Base-by-base conservation (phyloP, 2,797 vertebrate genomes). In the Pipistrellus pipistrellus region DNA sequence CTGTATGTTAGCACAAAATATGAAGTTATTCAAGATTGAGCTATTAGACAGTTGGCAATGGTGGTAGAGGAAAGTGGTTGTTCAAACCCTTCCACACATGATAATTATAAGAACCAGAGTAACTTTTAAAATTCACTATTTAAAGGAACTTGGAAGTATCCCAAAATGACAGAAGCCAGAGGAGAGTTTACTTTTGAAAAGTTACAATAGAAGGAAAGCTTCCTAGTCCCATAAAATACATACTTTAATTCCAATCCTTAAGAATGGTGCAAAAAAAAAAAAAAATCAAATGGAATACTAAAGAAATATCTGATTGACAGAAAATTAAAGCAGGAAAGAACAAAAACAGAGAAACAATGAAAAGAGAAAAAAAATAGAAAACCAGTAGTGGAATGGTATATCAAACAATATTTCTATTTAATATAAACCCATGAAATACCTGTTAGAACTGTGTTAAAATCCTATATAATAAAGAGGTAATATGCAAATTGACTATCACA, bases 21-120 rank as follows among this genome's bases (percentile, higher is more conserved):
- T 2, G 5, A 59, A 94, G 83, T 83, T 59, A 88, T 80, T 96
- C 8, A 66, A 77, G 20, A 71, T 82, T 51, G 35, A 80, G 20
- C 0, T 41, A 53, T 14, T 41, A 78, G 46, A 82, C 73, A 20
- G 62, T 91, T 91, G 82, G 64, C 75, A 59, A 35, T 55, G 5
- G 21, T 38, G 20, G 30, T 14, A 92, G 23, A 82, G 6, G 64
- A 38, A 85, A 59, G 30, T 8, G 27, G 9, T 76, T 76, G 7
- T 68, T 89, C n/a, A 76, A 69, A 41, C 1, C 10, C 55, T 71
- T 21, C 6, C 11, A 30, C 8, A 66, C 8, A 71, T 78, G 80
- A 85, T 78, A 59, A 81, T 93, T 51, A 62, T n/a, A 85, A 75
- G 51, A 96, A 85, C 2, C 44, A 15, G 6, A 55, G 68, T 94